phyloP scores from a whole-genome alignment of 2,797 vertebrate species.

The Rhyacichthys aspro region DNA sequence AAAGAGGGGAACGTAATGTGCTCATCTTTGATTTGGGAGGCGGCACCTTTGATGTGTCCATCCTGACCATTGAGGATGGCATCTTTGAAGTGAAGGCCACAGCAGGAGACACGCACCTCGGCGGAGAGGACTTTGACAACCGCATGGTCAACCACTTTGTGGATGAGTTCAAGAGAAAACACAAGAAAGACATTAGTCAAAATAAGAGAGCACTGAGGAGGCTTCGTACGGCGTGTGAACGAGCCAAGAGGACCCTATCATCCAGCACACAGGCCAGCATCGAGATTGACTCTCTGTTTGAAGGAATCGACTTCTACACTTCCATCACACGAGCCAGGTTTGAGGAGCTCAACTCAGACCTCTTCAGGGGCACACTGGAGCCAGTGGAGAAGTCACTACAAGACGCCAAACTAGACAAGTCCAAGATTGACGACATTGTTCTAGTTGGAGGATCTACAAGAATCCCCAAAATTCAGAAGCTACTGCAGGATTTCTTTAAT shows the following conservation, averaged over 20 bases:
- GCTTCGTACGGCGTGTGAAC: constrained; percentile 90
- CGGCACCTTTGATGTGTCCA: constrained; percentile 93
- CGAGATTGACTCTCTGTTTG: constrained; percentile 89
- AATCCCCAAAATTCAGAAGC: constrained; percentile 94
- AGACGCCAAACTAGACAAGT: constrained; percentile 90
- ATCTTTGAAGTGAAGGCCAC: constrained; percentile 95
- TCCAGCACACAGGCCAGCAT: constrained; percentile 91
- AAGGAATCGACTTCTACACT: constrained; percentile 94
- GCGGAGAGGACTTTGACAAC: constrained; percentile 93
- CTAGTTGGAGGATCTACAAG: constrained; percentile 92
- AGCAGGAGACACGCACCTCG: constrained; percentile 91
- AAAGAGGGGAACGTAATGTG: constrained; percentile 86
- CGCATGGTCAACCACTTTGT: constrained; percentile 92
- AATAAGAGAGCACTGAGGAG: constrained; percentile 91
- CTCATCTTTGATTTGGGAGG: constrained; percentile 94
- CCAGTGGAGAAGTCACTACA: constrained; percentile 90
- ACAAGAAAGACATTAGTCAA: constrained; percentile 89
- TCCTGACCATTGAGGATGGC: constrained; percentile 91
- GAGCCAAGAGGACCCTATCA: constrained; percentile 90
- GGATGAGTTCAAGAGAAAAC: constrained; percentile 92
- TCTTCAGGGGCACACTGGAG: constrained; percentile 91
- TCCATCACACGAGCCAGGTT: constrained; percentile 92
- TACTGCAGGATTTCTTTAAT: constrained; percentile 92
- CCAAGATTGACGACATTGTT: constrained; percentile 88
- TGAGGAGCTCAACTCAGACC: constrained; percentile 91